Base-by-base conservation (phyloP, 2,113 vertebrate genomes). In the Mellivora capensis region DNA sequence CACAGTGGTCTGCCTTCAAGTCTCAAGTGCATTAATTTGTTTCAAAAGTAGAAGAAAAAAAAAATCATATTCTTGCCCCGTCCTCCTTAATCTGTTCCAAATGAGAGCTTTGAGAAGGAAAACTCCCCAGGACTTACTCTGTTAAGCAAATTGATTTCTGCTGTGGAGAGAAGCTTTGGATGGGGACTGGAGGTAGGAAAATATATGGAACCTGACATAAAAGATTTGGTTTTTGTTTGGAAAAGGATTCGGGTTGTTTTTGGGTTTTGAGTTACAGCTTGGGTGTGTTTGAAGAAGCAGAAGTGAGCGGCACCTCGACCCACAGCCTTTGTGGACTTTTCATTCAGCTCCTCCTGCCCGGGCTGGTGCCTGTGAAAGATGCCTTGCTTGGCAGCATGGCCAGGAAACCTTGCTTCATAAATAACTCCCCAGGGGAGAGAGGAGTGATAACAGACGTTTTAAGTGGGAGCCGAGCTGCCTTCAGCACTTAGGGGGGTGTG, bases 81-180 rank as follows among this genome's bases (percentile, higher is more conserved):
- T 96, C 93, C 47, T 76, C 25, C 98, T 57, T 98, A 98, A 98
- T 99, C 97, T 98, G 93, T 99, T 99, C 98, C 98, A 99, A 99
- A 98, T 98, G 98, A 97, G 91, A 23, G 34, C 95, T 98, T 98
- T 89, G 91, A 97, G 72, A 89, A 98, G 96, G 94, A 94, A 97
- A 94, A 98, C 97, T 74, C 98, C 5, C 96, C 10, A 61, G 95
- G 98, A 98, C 97, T 96, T 97, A 91, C 83, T 97, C 93, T 76
- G 85, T 95, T 98, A 95, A 98, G 98, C 97, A 98, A 97, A 98
- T 97, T 97, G 96, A 98, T 97, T 98, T 98, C 96, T 98, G 88
- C 97, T 98, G 95, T 97, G 69, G 90, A 74, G 25, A 74, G 54
- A 72, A 79, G 64, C 29, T 79, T 79, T 15, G 86, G n/a, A 7